Evolutionary conservation across 2,113 vertebrate species (phyloP), one percentile per base, ranked within the genome.

Genomic region (Oreotrochilus melanogaster): DNA sequence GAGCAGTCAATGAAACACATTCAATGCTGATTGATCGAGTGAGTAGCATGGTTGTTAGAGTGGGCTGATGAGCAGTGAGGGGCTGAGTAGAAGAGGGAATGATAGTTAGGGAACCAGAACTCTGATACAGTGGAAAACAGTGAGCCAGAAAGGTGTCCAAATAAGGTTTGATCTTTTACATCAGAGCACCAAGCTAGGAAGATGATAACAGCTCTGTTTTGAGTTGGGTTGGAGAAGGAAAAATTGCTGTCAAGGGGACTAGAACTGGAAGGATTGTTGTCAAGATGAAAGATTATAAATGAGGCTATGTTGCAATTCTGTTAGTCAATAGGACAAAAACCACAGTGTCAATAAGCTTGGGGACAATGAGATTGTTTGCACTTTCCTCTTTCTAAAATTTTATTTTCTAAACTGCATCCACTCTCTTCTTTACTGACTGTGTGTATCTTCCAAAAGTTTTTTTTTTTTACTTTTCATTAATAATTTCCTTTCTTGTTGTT

Each of bases 401-500:
- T 43, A 22, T 69, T 75, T 82, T 88, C 31, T 78, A 17, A 4
- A 4, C 5, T 16, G 7, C 50, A 75, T 28, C 43, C 11, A 42
- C 43, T 81, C 14, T 57, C 45, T 80, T 85, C 31, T 73, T 74
- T 65, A 78, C 17, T 61, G 23, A 13, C 27, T 58, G 35, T 48
- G 11, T 84, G 54, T 12, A n/a, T 79, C 78, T 88, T 84, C n/a
- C 45, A 54, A 27, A 57, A 10, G 10, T 45, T 79, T 23, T 78
- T 88, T 4, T 48, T 79, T 48, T 78, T 89, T 4, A 33, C 31
- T 61, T 27, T 39, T 39, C 39, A 39, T 39, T 79, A 64, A 76
- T 91, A 88, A 83, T 83, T 92, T 95, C 28, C 64, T 86, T 66
- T 84, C 47, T 70, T 81, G 33, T 85, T 71, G n/a, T 39, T 93